Evolutionary conservation across 2,797 vertebrate genomes (phyloP), one percentile per base, ranked within the genome.

Genomic region (Fistularia tabacaria): DNA sequence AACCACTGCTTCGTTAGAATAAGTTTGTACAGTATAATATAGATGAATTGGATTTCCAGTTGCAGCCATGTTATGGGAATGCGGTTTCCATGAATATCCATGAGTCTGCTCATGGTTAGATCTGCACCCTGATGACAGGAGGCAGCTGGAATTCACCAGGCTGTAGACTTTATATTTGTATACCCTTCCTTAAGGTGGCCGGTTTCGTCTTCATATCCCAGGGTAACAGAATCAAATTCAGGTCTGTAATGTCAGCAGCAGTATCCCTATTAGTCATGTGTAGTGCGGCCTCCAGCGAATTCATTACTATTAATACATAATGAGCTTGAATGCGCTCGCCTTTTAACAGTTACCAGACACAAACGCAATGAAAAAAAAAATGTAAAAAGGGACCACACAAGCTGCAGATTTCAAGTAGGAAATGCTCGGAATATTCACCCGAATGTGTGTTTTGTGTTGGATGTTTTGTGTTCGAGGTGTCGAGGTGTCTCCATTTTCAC

Each of bases 211-310:
- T 51, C 43, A 57, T 59, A 25, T 57, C 40, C 13, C 55, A 38
- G 38, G 45, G 15, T 14, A 51, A 41, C 10, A 25, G 38, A 64
- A 49, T 54, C 51, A 59, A 57, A 59, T 46, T 36, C 59, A 57
- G 10, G 69, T 76, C 40, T 59, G 14, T 63, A 62, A 71, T 45
- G 41, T 73, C 65, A 57, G 38, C 25, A n/a, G 8, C 50, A 43
- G 12, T 40, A 43, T 50, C 12, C 15, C 51, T 7, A 44, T 55
- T 41, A 50, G 49, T 49, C 14, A n/a, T 12, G 47, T 39, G 42
- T 52, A 58, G 46, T 13, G 13, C 38, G 49, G 64, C 49, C 47
- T 46, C 40, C 37, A 39, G 52, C 11, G 7, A 57, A 9, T 38
- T 55, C 36, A 43, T 41, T 1, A 7, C 7, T 45, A 50, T 60